Percentiles rank a stretch among this genome's conserved stretches.
Conservation (phyloP, 2,797 vertebrate genomes). For the Chiloscyllium punctatum region DNA sequence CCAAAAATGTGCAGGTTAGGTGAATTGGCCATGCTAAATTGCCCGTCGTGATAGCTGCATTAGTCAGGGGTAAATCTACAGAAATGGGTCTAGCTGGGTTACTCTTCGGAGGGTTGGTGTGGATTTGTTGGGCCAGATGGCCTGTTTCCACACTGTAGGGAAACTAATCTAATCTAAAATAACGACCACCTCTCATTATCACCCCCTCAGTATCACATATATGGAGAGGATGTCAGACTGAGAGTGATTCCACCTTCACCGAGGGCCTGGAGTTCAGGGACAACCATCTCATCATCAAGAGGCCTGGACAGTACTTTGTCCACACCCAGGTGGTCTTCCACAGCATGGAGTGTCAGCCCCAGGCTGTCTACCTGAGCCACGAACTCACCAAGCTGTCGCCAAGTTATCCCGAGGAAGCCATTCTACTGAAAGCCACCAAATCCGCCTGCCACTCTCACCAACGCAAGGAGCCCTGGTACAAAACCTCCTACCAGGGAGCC, state of each 20-base stretch:
- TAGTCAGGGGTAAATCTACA: too few relatives aligned
- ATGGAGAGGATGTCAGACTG: too few relatives aligned
- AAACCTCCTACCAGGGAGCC: slow-evolving; percentile 53
- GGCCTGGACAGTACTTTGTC: neutral
- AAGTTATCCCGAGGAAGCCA: slow-evolving; percentile 14
- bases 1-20: too few relatives aligned
- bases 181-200: too few relatives aligned
- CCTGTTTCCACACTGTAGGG: too few relatives aligned
- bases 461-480: slow-evolving; percentile 44
- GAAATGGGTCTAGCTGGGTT: too few relatives aligned
- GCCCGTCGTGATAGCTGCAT: too few relatives aligned
- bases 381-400: slow-evolving; percentile 44
- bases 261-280: neutral
- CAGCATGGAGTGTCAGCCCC: neutral
- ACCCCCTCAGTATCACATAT: neutral
- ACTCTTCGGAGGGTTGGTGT: too few relatives aligned
- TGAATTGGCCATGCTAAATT: too few relatives aligned
- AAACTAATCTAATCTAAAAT: too few relatives aligned
- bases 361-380: slow-evolving; percentile 45
- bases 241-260: neutral
- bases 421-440: slow-evolving; percentile 51
- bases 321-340: slow-evolving; percentile 9
- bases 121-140: too few relatives aligned
- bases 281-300: neutral
- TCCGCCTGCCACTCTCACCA: slow-evolving; percentile 41